A percentile compares a stretch with the other conserved stretches of the same genome.
Conservation (phyloP, 2,797 vertebrate genomes). For the Neopelma chrysocephalum region DNA sequence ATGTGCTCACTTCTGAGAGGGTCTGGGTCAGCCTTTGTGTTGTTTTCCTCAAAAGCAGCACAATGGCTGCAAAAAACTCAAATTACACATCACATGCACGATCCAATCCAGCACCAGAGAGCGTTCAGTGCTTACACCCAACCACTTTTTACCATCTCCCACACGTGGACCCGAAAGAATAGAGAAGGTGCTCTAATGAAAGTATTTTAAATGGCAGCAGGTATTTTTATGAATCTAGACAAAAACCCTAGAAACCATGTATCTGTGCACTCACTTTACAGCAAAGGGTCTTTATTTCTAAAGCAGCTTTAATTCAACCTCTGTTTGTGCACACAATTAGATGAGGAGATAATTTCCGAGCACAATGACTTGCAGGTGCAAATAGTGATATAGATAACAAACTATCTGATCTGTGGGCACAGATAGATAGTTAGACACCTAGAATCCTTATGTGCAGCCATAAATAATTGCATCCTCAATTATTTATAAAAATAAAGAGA, state of each 20-base stretch:
- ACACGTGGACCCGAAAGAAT: fast-evolving
- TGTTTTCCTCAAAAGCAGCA: slow-evolving; percentile 48
- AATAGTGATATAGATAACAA: slow-evolving; percentile 69
- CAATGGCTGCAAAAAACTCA: slow-evolving; percentile 9
- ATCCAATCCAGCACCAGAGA: background rate
- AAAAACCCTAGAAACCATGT: background rate
- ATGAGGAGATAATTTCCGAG: slow-evolving; percentile 63
- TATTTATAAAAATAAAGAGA: slow-evolving; percentile 65
- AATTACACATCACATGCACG: background rate
- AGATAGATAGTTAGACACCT: slow-evolving; percentile 68
- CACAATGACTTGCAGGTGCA: slow-evolving; percentile 72
- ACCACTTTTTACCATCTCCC: background rate
- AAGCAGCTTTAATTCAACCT: slow-evolving; percentile 49
- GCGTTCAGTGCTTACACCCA: background rate
- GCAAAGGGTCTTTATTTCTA: slow-evolving; percentile 15
- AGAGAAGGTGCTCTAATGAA: background rate
- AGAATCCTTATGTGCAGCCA: slow-evolving; percentile 62
- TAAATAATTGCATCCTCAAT: slow-evolving; percentile 65
- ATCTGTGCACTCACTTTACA: background rate
- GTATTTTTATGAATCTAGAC: background rate
- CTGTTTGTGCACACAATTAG: slow-evolving; percentile 60
- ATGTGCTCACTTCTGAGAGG: slow-evolving; percentile 40
- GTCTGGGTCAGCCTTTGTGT: slow-evolving; percentile 58
- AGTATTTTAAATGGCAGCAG: background rate
- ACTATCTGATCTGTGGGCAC: slow-evolving; percentile 64